Evolutionary conservation across 2,113 vertebrate species (phyloP), one percentile per base, ranked within the genome.

Genomic region (Microcebus griseorufus): DNA sequence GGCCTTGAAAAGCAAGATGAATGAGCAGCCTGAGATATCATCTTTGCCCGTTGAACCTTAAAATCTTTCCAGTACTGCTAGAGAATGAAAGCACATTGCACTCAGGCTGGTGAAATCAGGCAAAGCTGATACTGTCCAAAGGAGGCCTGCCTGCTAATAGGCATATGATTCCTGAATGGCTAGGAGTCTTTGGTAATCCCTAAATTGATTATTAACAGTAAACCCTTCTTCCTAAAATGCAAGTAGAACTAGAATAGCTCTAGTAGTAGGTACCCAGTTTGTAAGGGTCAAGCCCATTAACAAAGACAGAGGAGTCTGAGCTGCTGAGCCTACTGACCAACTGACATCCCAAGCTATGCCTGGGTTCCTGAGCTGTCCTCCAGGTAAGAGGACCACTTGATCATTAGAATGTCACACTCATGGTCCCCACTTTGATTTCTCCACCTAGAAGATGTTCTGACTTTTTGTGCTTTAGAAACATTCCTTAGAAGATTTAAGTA

Each of bases 91-190:
- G 17, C 0, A n/a, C 25, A 17, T 60, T 2, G 0, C 2, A 11
- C 29, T 13, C 34, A 60, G 76, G 18, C 4, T 84, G 29, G 16
- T 27, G 48, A 90, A 79, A 78, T 29, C 9, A 10, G 13, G 29
- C 48, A 7, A 20, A 53, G 6, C 3, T 48, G 22, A 64, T 29
- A 8, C 25, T 25, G 22, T 51, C 25, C 13, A 42, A 42, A 29
- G 27, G 22, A 37, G 17, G 55, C 10, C 14, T 34, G 16, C 11
- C 3, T 23, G 2, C 39, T 37, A 42, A n/a, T 9, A 67, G 10
- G 16, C 1, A 45, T 0, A 53, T 0, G 2, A 10, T n/a, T 76
- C 32, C 16, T 34, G 4, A 76, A 39, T n/a, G 3, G 1, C 4
- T 7, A 22, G 4, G 9, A 11, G 4, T 51, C 3, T 29, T 45